Evolutionary conservation across 2,113 vertebrate genomes (phyloP).

Genomic region (Clarias batrachus): DNA sequence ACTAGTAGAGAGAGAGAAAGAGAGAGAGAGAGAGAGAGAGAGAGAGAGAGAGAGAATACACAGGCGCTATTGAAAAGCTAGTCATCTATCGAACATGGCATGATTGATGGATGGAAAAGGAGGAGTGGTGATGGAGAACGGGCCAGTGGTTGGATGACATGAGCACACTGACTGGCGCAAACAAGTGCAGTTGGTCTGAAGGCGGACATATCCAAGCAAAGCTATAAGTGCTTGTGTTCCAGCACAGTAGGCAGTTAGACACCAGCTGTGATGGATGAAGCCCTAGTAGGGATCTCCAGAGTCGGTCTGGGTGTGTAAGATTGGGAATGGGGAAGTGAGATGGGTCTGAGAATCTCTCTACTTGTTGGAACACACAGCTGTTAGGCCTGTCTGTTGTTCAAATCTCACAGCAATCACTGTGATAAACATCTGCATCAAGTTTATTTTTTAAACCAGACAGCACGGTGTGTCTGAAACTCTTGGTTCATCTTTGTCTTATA

Average conservation of each 20-base stretch:
- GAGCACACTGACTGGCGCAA: constrained; percentile 39
- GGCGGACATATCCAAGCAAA: constrained; percentile 71
- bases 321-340: constrained; percentile 18
- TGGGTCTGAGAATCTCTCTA: constrained; percentile 3
- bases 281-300: constrained; percentile 55
- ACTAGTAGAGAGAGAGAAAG: neutral
- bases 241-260: constrained; percentile 60
- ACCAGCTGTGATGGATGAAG: constrained; percentile 69
- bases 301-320: constrained; percentile 53
- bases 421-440: neutral
- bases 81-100: constrained; percentile 62
- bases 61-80: constrained; percentile 27
- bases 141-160: constrained; percentile 44
- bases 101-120: constrained; percentile 67
- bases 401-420: constrained; percentile 1
- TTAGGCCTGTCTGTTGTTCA: constrained; percentile 4
- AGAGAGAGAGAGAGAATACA: neutral
- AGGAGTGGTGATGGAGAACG: constrained; percentile 60
- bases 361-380: constrained; percentile 25
- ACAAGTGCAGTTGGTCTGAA: constrained; percentile 41
- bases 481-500: neutral
- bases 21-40: neutral
- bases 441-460: neutral
- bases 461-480: neutral
- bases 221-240: constrained; percentile 68